phyloP scores from a whole-genome alignment of 2,797 vertebrate species.

The Cercopithecus neglectus region DNA sequence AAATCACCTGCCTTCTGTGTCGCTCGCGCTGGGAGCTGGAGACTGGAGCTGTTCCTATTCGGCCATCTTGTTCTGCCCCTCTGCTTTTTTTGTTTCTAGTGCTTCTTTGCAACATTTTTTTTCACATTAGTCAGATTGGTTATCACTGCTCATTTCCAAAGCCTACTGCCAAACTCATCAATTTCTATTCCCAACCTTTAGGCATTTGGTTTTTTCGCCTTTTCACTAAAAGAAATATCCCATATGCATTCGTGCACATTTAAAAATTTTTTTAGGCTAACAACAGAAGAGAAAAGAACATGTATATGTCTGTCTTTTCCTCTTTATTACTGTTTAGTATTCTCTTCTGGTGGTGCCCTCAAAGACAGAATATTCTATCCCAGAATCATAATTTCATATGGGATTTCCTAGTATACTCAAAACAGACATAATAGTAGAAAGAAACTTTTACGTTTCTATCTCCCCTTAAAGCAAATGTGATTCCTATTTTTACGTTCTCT shows the following conservation, averaged over 20 bases:
- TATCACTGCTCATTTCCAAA: conserved; percentile 58
- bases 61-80: too few relatives aligned
- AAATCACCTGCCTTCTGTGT: too few relatives aligned
- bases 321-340: neutral
- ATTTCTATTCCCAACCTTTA: conserved; percentile 46
- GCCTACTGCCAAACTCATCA: conserved; percentile 55
- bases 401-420: neutral
- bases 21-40: too few relatives aligned
- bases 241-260: conserved; percentile 29
- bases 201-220: neutral
- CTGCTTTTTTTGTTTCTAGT: conserved; percentile 26
- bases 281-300: neutral
- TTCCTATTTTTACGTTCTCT: neutral
- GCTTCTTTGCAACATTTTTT: conserved; percentile 63
- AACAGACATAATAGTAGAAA: neutral
- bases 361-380: neutral
- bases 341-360: neutral
- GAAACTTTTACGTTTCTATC: conserved; percentile 18
- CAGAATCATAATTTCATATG: neutral
- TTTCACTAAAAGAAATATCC: conserved; percentile 16
- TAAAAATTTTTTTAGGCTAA: neutral
- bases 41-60: too few relatives aligned
- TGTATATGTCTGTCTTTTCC: neutral
- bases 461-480: neutral
- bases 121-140: conserved; percentile 65